Evolutionary conservation across 2,888 invertebrate genomes (phyloP), one percentile per base, ranked within the genome.

Genomic region (Galerucella pusilla): DNA sequence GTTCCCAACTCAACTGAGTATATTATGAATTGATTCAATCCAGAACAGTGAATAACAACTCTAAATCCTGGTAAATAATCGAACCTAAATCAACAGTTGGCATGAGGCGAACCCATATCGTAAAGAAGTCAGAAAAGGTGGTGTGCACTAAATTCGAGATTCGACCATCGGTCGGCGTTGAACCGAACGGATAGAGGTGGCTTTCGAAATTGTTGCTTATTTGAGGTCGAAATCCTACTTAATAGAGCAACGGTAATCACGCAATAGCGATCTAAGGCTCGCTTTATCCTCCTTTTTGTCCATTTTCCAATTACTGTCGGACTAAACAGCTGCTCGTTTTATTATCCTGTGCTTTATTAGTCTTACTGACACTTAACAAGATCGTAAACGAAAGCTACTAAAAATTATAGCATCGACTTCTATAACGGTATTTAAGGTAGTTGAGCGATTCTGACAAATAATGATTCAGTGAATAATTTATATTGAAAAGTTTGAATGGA

Each of bases 401-500:
- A 54, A n/a, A n/a, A 54, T 54, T 86, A 91, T 90, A n/a, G 12
- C 12, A 12, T 49, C 46, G 46, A 49, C 46, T 49, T 49, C 12
- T 49, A 14, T 49, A 11, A 49, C 46, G 12, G 46, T 49, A 49
- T 49, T 49, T 4, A 12, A 35, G 35, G 7, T 35, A 35, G 35
- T 7, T 35, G 7, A 35, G 35, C 35, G 6, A 35, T 35, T 7
- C 35, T 35, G 35, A 35, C 7, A 35, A 35, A 35, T 35, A 35
- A 0, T 35, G 35, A 35, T 35, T 7, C 35, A 35, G 35, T 7
- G 7, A 7, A 35, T 35, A 5, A 35, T 35, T 35, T 35, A 4
- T 35, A 35, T 35, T 35, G 5, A 7, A 35, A 35, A 35, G 35
- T 35, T 35, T 35, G 0, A 35, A 35, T 35, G 35, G 7, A 35